Evolutionary conservation across 2,888 invertebrate species (phyloP), one percentile per base, ranked within the genome.

Genomic region (Limnephilus marmoratus): DNA sequence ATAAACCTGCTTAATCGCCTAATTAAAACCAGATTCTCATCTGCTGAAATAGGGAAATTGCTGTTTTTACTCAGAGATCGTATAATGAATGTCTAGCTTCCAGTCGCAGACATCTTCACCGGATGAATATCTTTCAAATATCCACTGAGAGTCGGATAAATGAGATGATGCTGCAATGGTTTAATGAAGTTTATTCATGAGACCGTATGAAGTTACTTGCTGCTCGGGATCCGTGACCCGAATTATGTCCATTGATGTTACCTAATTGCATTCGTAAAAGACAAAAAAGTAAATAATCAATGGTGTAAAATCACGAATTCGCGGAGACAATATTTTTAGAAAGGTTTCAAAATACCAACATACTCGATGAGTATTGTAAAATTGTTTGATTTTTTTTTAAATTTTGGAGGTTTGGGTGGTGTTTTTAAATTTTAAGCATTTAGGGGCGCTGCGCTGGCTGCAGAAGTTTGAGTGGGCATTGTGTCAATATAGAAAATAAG

Each of bases 101-200:
- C 53, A 24, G 18, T 68, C 24, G 53, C 7, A 68, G 53, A 68
- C 53, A 18, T 18, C 53, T 68, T 68, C 53, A 18, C 3, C 53
- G 18, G 15, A 53, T 53, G 53, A 53, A 18, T 68, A 68, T 68
- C 53, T 68, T 68, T 68, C 29, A 90, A 90, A 49, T 49, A 49
- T 15, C 49, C 15, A 49, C 49, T 49, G 49, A 13, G 49, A 49
- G 13, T 49, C 49, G 4, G 49, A 49, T 15, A 49, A 49, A 90
- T 45, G 81, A 90, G 81, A 34, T 90, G 81, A 90, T 68, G 45
- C 45, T 29, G 45, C 90, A 15, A 11, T 49, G 13, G 37, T 68
- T 41, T 90, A 90, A 90, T 90, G 90, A 90, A 82, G 81, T 90
- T 90, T 90, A 90, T 90, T 81, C 90, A 90, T 45, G 90, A 90